phyloP scores from a whole-genome alignment of 2,888 invertebrate species.

The Stenodera caucasica region DNA sequence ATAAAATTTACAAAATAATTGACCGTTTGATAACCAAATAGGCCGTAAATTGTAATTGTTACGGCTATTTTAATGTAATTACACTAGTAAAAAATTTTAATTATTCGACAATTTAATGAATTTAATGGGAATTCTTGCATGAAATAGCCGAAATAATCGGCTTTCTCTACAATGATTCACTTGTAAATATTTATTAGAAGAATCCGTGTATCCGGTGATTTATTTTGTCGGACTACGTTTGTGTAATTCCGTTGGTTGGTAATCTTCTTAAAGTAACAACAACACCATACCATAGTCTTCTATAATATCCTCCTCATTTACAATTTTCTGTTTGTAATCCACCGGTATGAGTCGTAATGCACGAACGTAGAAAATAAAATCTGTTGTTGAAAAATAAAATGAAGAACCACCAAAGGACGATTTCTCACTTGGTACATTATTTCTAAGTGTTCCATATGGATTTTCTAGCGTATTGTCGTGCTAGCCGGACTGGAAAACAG shows the following conservation, averaged over 20 bases:
- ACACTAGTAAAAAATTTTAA: background rate
- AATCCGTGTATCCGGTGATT: conserved; percentile 22
- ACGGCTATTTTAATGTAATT: too few species aligned
- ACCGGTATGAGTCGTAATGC: conserved; percentile 25
- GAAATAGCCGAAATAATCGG: background rate
- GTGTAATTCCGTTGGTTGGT: conserved; percentile 25
- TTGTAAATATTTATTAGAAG: conserved; percentile 31
- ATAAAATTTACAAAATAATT: background rate
- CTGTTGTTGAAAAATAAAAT: conserved; percentile 17
- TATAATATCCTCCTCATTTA: background rate
- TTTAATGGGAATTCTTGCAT: background rate
- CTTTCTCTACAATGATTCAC: conserved; percentile 1
- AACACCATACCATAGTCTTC: background rate
- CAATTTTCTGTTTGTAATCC: conserved; percentile 18
- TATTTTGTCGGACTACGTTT: conserved; percentile 16
- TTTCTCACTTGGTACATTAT: too few species aligned
- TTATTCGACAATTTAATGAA: background rate
- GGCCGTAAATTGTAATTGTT: too few species aligned
- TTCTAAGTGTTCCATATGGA: too few species aligned
- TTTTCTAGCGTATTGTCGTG: conserved; percentile 29
- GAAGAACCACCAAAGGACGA: too few species aligned
- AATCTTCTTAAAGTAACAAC: conserved; percentile 21
- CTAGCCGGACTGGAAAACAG: conserved; percentile 30
- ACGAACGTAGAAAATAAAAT: conserved; percentile 25
- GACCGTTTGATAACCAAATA: too few species aligned